These are phyloP conservation scores for Brotula barbata DNA, from an alignment of 2,797 vertebrate species.

Conservation along the genomic window DNA sequence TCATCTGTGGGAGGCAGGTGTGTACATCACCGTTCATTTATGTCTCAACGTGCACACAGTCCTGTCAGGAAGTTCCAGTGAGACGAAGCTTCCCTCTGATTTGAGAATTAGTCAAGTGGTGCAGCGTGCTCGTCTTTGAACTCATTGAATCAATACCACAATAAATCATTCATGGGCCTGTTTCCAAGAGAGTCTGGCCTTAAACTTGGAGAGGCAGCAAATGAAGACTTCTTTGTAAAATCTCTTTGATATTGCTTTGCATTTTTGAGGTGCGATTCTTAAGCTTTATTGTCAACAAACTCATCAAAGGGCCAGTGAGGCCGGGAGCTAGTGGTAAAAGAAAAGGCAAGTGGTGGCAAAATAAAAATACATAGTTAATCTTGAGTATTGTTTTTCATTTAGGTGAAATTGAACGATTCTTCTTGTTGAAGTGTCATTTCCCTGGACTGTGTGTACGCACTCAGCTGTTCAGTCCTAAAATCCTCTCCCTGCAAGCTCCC, in stretches of 20 bases:
- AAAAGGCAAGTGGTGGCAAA: slow-evolving; percentile 8
- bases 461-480: slow-evolving; percentile 56
- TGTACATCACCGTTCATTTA: too few relatives aligned
- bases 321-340: slow-evolving; percentile 13
- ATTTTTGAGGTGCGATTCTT: slow-evolving; percentile 26
- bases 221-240: slow-evolving; percentile 30
- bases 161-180: slow-evolving; percentile 49
- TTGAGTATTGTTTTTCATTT: slow-evolving; percentile 40
- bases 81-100: slow-evolving; percentile 16
- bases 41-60: too few relatives aligned
- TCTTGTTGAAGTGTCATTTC: slow-evolving; percentile 56
- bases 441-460: slow-evolving; percentile 39
- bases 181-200: slow-evolving; percentile 17
- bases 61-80: slow-evolving; percentile 16
- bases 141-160: slow-evolving; percentile 43
- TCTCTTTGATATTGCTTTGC: slow-evolving; percentile 26
- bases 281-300: slow-evolving; percentile 37
- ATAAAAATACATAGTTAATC: slow-evolving; percentile 38
- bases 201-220: slow-evolving; percentile 43
- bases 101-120: slow-evolving; percentile 26
- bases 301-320: slow-evolving; percentile 30
- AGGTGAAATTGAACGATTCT: slow-evolving; percentile 53
- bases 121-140: slow-evolving; percentile 19
- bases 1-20: too few relatives aligned
- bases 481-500: slow-evolving; percentile 54